Evolutionary conservation across 2,113 vertebrate species (phyloP).

Genomic region (Daubentonia madagascariensis): DNA sequence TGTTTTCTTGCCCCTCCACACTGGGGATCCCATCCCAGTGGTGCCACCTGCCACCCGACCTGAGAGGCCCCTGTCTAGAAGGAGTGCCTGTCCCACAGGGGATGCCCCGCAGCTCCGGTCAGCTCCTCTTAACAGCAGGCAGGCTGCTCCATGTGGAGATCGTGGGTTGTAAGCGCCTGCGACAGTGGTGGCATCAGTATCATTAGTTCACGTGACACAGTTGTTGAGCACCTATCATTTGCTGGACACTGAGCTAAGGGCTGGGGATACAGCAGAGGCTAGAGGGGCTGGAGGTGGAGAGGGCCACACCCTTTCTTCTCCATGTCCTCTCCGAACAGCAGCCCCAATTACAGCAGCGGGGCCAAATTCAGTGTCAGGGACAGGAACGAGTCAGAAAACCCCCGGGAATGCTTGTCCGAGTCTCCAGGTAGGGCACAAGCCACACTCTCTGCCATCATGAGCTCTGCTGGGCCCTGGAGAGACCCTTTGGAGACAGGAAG

Average conservation of each 20-base stretch:
- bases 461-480: not conserved
- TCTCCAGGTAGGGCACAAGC: not conserved
- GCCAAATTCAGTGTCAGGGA: not conserved
- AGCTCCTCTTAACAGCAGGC: not conserved
- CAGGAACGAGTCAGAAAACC: not conserved
- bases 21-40: fast-evolving
- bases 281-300: not conserved
- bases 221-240: not conserved
- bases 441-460: not conserved
- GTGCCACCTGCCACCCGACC: not conserved
- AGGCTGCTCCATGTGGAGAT: fast-evolving
- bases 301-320: not conserved
- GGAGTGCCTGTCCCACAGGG: not conserved
- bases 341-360: not conserved
- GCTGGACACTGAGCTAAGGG: not conserved
- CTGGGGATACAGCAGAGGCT: not conserved
- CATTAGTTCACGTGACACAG: fast-evolving
- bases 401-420: not conserved
- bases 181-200: fast-evolving
- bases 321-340: not conserved
- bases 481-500: not conserved
- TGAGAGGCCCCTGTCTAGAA: not conserved
- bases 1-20: not conserved
- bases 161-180: not conserved
- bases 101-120: not conserved